Evolutionary conservation across 2,113 vertebrate genomes (phyloP).

Genomic region (Nansenia antarctica): DNA sequence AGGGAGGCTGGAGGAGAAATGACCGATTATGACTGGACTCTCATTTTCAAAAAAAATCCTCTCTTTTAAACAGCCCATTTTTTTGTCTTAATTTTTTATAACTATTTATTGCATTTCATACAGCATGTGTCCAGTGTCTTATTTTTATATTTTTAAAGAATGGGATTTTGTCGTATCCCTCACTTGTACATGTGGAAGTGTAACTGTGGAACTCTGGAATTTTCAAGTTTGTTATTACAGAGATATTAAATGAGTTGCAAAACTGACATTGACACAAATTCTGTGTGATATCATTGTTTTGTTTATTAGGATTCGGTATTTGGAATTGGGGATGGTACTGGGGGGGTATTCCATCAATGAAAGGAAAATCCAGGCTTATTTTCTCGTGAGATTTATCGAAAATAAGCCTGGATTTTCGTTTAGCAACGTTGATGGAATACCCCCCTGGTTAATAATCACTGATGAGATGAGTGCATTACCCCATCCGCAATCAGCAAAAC

Average conservation of each 20-base stretch:
- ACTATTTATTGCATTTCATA: slow-evolving; percentile 68
- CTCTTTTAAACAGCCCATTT: slow-evolving; percentile 38
- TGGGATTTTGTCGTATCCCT: slow-evolving; percentile 45
- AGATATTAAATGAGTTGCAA: slow-evolving; percentile 62
- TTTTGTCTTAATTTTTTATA: slow-evolving; percentile 33
- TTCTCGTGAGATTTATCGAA: too few species aligned
- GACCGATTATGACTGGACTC: slow-evolving; percentile 15
- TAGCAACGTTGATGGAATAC: too few species aligned
- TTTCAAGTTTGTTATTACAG: slow-evolving; percentile 56
- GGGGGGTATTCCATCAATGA: too few species aligned
- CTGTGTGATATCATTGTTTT: not conserved
- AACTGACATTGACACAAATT: not conserved
- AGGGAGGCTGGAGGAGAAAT: not conserved
- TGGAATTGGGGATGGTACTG: too few species aligned
- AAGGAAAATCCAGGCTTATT: too few species aligned
- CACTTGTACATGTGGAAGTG: slow-evolving; percentile 38
- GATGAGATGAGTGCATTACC: too few species aligned
- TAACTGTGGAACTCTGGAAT: slow-evolving; percentile 50
- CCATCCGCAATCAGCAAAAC: too few species aligned
- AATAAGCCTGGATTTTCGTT: too few species aligned
- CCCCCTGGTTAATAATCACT: too few species aligned
- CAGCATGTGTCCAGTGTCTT: slow-evolving; percentile 52
- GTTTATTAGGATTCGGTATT: not conserved
- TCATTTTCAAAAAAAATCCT: slow-evolving; percentile 22
- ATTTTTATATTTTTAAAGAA: slow-evolving; percentile 66